Evolutionary conservation across 2,888 invertebrate genomes (phyloP).

Genomic region (Agrotis exclamationis): DNA sequence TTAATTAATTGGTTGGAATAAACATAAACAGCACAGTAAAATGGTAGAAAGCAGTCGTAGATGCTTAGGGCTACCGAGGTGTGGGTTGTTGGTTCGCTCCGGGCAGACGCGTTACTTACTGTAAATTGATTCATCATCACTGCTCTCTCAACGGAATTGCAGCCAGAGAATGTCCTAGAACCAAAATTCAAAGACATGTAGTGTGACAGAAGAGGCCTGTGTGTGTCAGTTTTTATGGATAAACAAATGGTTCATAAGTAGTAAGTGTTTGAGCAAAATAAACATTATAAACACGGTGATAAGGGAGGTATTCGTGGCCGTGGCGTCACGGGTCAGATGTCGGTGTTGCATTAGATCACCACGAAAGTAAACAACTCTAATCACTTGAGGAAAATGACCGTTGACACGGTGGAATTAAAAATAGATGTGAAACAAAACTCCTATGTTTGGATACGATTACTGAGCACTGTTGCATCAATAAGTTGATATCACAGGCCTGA

Average conservation of each 20-base stretch:
- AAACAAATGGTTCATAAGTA: conserved; percentile 18
- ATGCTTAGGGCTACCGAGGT: neutral
- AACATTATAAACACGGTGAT: conserved; percentile 31
- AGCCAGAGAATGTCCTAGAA: too few species aligned
- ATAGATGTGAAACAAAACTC: neutral
- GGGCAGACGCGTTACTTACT: neutral
- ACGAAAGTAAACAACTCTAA: conserved; percentile 33
- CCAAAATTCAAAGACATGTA: neutral
- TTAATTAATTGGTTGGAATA: conserved; percentile 16
- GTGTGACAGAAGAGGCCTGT: too few species aligned
- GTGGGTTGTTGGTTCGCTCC: neutral
- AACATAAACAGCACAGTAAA: conserved; percentile 11
- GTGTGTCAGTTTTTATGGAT: neutral
- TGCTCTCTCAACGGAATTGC: neutral
- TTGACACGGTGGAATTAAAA: neutral
- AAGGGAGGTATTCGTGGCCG: conserved; percentile 19
- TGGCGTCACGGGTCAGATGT: conserved; percentile 36
- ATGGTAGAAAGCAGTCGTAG: neutral
- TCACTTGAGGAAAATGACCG: conserved; percentile 5
- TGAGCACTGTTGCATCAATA: too few species aligned
- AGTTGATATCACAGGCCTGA: too few species aligned
- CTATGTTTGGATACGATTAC: too few species aligned
- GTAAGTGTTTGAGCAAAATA: conserved; percentile 24
- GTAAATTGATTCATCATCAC: neutral
- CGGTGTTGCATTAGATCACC: conserved; percentile 37